A percentile compares a stretch with the other conserved stretches of the same genome.
Evolutionary conservation across 2,888 invertebrate species (phyloP).

Genomic region (Actias luna): DNA sequence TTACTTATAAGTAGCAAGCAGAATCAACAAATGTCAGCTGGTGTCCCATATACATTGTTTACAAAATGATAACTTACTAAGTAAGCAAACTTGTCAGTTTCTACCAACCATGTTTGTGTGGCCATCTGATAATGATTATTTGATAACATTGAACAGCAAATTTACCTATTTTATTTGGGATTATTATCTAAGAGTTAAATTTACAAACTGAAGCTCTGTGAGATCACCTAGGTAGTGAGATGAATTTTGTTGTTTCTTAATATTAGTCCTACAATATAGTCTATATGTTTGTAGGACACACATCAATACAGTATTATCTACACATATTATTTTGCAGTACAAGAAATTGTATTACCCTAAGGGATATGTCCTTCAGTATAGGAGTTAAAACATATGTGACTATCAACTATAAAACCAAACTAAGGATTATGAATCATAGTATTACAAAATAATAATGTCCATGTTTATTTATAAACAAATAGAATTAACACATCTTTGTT

Average conservation of each 20-base stretch:
- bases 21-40: slow-evolving; percentile 3
- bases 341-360: too few relatives aligned
- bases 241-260: not conserved
- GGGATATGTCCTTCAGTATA: too few relatives aligned
- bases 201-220: not conserved
- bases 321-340: not conserved
- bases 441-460: too few relatives aligned
- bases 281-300: too few relatives aligned
- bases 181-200: not conserved
- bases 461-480: too few relatives aligned
- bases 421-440: too few relatives aligned
- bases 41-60: not conserved
- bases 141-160: not conserved
- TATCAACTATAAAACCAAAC: too few relatives aligned
- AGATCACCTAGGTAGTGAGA: not conserved
- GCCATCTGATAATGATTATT: not conserved
- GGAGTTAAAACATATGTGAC: too few relatives aligned
- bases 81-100: not conserved
- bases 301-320: not conserved
- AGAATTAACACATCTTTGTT: too few relatives aligned
- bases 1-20: not conserved
- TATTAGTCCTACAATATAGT: too few relatives aligned
- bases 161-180: not conserved
- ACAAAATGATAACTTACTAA: not conserved
- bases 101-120: not conserved